These are phyloP conservation scores for Heteromormyrus szaboi DNA, from an alignment of 2,797 vertebrate genomes.

Conservation along the genomic window DNA sequence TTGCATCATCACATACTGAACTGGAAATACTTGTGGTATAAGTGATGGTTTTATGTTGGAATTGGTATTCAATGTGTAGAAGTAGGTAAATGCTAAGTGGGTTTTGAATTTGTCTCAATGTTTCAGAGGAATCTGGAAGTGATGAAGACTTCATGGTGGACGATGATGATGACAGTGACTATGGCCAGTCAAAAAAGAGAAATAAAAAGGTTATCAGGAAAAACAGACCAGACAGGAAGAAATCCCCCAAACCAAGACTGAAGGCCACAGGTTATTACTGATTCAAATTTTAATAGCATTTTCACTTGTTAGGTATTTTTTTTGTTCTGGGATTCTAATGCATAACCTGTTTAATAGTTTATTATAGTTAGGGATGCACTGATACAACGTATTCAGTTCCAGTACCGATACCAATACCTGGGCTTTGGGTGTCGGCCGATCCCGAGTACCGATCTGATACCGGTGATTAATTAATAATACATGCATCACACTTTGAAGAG, in stretches of 20 bases:
- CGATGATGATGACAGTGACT: slow-evolving; percentile 96
- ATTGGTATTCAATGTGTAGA: not conserved
- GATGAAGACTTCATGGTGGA: slow-evolving; percentile 97
- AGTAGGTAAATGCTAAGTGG: not conserved
- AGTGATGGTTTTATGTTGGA: not conserved
- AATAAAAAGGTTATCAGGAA: slow-evolving; percentile 90
- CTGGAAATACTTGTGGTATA: not conserved
- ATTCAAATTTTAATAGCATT: not conserved
- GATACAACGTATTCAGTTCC: not conserved
- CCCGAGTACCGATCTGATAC: not conserved
- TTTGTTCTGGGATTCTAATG: not conserved
- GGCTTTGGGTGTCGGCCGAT: not conserved
- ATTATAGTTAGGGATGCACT: not conserved
- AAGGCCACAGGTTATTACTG: slow-evolving; percentile 77
- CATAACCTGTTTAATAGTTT: not conserved
- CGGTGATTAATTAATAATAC: not conserved
- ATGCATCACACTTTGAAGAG: not conserved
- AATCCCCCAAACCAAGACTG: slow-evolving; percentile 94
- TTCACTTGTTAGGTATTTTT: not conserved
- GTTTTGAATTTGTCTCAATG: not conserved
- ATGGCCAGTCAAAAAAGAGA: slow-evolving; percentile 94
- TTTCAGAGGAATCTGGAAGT: slow-evolving; percentile 73
- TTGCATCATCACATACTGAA: not conserved
- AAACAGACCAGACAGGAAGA: slow-evolving; percentile 88
- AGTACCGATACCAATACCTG: not conserved